A percentile compares a stretch with the other conserved stretches of the same genome.
Conservation (phyloP, 2,888 invertebrate species). For the Adineta ricciae region DNA sequence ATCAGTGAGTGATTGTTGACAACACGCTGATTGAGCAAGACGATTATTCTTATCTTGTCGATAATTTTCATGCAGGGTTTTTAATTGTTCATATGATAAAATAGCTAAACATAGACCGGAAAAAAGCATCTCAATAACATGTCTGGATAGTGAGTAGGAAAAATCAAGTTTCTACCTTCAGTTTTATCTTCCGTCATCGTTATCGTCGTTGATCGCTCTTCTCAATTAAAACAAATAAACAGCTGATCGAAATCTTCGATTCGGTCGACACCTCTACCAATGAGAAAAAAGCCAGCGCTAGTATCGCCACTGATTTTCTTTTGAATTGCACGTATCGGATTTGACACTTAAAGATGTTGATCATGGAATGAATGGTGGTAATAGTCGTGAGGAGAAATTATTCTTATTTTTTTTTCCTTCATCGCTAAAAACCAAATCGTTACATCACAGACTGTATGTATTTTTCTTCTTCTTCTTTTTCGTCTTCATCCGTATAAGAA, state of each 20-base stretch:
- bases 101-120: neutral
- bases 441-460: neutral
- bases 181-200: neutral
- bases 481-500: no score
- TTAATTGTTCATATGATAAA: neutral
- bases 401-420: neutral
- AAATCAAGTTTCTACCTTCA: neutral
- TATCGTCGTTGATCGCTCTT: neutral
- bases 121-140: neutral
- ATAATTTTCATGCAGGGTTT: neutral
- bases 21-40: neutral
- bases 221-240: neutral
- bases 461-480: neutral
- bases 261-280: neutral
- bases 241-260: neutral
- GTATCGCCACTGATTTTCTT: neutral
- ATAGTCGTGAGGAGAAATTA: neutral
- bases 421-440: neutral
- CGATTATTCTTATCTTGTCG: neutral
- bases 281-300: neutral
- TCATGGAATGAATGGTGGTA: neutral
- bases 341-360: neutral
- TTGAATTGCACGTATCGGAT: neutral
- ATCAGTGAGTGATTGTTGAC: neutral
- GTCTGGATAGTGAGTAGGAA: no score